Evolutionary conservation across 2,888 invertebrate genomes (phyloP).

Genomic region (Lasioglossum zephyrum): DNA sequence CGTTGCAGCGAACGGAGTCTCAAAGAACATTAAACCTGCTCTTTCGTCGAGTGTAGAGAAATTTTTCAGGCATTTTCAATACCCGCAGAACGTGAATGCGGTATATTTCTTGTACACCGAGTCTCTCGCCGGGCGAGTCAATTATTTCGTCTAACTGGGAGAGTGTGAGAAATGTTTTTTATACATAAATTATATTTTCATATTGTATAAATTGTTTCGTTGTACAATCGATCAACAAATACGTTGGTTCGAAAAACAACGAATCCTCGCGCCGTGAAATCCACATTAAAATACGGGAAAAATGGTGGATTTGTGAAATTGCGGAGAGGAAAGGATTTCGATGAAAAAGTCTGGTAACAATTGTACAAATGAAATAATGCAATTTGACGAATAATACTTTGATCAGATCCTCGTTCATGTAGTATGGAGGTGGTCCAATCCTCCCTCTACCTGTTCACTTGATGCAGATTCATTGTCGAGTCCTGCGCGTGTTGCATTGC

Average conservation of each 20-base stretch:
- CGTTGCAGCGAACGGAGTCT: background rate
- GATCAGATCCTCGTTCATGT: background rate
- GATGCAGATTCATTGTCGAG: constrained; percentile 20
- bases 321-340: background rate
- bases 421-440: background rate
- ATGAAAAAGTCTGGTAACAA: background rate
- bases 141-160: background rate
- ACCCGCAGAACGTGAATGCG: background rate
- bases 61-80: background rate
- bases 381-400: background rate
- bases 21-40: background rate
- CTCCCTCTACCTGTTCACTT: background rate
- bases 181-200: no score
- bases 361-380: background rate
- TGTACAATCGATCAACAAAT: background rate
- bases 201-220: background rate
- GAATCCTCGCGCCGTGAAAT: background rate
- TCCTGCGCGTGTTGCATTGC: constrained; percentile 61
- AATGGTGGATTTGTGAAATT: background rate
- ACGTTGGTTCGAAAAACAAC: background rate
- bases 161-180: background rate
- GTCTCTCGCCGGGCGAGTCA: background rate
- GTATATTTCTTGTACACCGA: background rate
- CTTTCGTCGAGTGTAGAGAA: no score
- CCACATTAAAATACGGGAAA: background rate